Percentiles rank a stretch among this genome's conserved stretches.
These are phyloP conservation scores for Cremastobaeus sp. DNA, from an alignment of 2,888 invertebrate genomes.

Conservation along the genomic window DNA sequence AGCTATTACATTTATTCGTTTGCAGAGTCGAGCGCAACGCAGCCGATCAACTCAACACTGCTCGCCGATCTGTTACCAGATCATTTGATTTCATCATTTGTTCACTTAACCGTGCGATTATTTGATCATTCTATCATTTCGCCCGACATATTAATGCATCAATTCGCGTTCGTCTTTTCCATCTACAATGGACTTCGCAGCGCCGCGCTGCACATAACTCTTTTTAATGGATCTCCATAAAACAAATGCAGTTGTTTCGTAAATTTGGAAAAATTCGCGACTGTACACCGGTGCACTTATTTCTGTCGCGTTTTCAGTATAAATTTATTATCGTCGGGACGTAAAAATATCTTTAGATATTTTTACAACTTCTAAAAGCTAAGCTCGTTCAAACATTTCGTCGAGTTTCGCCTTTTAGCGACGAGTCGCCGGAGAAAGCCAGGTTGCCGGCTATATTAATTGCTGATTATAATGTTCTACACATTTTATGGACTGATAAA, in stretches of 20 bases:
- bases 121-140: slow-evolving; percentile 55
- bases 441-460: slow-evolving; percentile 25
- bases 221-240: slow-evolving; percentile 50
- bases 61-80: slow-evolving; percentile 45
- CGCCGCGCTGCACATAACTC: slow-evolving; percentile 34
- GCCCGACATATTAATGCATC: slow-evolving; percentile 47
- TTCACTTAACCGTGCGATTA: slow-evolving; percentile 54
- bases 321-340: slow-evolving; percentile 20
- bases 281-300: slow-evolving; percentile 10
- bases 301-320: slow-evolving; percentile 41
- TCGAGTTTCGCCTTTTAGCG: slow-evolving; percentile 5
- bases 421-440: slow-evolving; percentile 36
- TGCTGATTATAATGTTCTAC: slow-evolving; percentile 43
- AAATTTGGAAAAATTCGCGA: slow-evolving; percentile 34
- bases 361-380: no score
- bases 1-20: slow-evolving; percentile 58
- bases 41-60: slow-evolving; percentile 20
- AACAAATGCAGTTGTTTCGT: slow-evolving; percentile 54
- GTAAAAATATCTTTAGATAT: no score
- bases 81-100: slow-evolving; percentile 58
- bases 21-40: slow-evolving; percentile 23
- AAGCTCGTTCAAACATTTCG: no score
- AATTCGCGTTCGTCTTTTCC: slow-evolving; percentile 47
- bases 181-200: slow-evolving; percentile 43
- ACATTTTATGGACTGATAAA: slow-evolving; percentile 44